A percentile compares a stretch with the other conserved stretches of the same genome.
Evolutionary conservation across 2,113 vertebrate species (phyloP).

Genomic region (Alethe diademata): DNA sequence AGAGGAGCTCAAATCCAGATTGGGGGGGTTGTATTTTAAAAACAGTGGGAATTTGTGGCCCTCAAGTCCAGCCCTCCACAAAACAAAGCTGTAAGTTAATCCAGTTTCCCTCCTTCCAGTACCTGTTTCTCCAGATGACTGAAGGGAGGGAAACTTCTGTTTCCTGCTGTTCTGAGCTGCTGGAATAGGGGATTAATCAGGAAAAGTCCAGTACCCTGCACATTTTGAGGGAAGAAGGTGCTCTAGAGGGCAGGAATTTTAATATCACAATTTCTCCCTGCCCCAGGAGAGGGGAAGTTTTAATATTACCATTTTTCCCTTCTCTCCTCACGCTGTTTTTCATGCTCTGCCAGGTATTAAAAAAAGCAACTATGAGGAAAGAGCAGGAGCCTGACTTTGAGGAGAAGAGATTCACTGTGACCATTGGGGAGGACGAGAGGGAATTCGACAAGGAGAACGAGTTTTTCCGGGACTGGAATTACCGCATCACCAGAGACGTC

Average conservation of each 20-base stretch:
- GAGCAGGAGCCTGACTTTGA: constrained; percentile 99
- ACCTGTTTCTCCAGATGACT: neutral
- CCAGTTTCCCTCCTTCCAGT: neutral
- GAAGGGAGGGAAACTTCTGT: neutral
- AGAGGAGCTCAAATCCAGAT: neutral
- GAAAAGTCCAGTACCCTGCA: neutral
- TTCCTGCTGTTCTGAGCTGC: neutral
- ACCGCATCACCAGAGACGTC: constrained; percentile 89
- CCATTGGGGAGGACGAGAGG: constrained; percentile 93
- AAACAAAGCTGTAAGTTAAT: neutral
- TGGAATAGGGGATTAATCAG: neutral
- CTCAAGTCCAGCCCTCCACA: neutral
- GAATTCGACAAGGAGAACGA: constrained; percentile 99
- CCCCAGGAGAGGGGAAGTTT: neutral
- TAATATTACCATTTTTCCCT: rapidly evolving
- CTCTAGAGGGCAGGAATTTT: neutral
- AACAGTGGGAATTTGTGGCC: neutral
- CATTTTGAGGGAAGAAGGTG: rapidly evolving
- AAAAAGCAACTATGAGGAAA: constrained; percentile 97
- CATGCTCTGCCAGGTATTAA: constrained; percentile 80
- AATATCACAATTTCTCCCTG: rapidly evolving
- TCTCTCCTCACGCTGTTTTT: neutral
- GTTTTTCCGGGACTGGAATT: constrained; percentile 94
- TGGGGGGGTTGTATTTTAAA: rapidly evolving
- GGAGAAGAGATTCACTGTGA: constrained; percentile 96